These are phyloP conservation scores for Smithornis capensis DNA, from an alignment of 2,113 vertebrate genomes.

Conservation along the genomic window DNA sequence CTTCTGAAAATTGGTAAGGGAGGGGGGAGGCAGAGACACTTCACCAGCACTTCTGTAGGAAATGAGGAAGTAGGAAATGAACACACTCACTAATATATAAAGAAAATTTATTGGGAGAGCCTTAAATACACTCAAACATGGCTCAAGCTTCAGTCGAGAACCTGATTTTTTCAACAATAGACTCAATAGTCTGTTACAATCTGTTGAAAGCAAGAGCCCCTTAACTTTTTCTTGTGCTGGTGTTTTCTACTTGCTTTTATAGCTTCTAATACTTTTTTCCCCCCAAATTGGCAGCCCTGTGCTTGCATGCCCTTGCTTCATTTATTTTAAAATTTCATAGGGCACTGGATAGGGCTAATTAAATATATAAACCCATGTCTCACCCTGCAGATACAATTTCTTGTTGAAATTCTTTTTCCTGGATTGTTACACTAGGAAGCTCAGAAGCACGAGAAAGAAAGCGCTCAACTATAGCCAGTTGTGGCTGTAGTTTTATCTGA, in stretches of 20 bases:
- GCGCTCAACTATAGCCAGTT: neutral
- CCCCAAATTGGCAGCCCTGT: neutral
- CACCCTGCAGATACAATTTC: neutral
- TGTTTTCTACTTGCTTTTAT: neutral
- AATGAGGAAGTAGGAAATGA: neutral
- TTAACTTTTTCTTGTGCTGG: neutral
- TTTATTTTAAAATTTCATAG: neutral
- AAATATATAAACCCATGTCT: neutral
- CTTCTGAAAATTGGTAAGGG: neutral
- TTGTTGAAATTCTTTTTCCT: neutral
- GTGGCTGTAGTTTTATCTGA: neutral
- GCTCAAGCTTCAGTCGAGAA: neutral
- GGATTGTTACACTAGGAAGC: neutral
- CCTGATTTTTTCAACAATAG: neutral
- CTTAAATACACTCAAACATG: neutral
- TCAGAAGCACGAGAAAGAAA: neutral
- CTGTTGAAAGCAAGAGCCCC: neutral
- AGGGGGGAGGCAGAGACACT: neutral
- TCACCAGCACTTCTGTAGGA: neutral
- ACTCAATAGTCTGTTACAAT: neutral
- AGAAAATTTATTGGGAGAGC: neutral
- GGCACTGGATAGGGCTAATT: neutral
- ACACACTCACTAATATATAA: neutral
- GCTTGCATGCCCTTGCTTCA: neutral
- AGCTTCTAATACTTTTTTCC: neutral